Evolutionary conservation across 1,140 invertebrate genomes (phyloP).

Genomic region (Hormaphis cornu): DNA sequence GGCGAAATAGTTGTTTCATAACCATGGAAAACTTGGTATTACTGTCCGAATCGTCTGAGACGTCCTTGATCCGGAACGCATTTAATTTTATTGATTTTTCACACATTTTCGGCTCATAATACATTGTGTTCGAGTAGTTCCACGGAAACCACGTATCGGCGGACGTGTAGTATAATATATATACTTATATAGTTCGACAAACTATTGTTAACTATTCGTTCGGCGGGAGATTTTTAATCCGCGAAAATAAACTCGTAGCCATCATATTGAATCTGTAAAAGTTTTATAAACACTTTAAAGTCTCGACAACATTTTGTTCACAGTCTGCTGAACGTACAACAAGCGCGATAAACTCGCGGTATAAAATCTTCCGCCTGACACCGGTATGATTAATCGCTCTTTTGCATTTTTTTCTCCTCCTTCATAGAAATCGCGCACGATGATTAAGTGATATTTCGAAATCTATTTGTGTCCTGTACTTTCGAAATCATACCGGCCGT

Average conservation of each 20-base stretch:
- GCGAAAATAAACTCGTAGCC: background rate
- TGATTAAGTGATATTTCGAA: slow-evolving; percentile 9
- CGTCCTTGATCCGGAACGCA: too few relatives aligned
- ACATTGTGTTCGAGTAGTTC: too few relatives aligned
- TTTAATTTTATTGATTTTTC: too few relatives aligned
- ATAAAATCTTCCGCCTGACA: slow-evolving; percentile 14
- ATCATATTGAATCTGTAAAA: background rate
- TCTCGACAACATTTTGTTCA: background rate
- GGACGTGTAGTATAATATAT: too few relatives aligned
- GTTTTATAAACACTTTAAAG: slow-evolving; percentile 11
- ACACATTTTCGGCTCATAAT: too few relatives aligned
- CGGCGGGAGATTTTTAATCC: too few relatives aligned
- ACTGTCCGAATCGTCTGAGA: too few relatives aligned
- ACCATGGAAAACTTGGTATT: too few relatives aligned
- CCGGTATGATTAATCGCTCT: slow-evolving; percentile 6
- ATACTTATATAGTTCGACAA: too few relatives aligned
- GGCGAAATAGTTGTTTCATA: too few relatives aligned
- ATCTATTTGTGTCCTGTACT: background rate
- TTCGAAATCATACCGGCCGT: background rate
- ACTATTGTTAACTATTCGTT: background rate
- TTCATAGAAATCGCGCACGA: background rate
- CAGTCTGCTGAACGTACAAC: background rate
- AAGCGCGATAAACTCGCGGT: slow-evolving; percentile 9
- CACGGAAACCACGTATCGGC: too few relatives aligned
- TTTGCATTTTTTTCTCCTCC: background rate